These are phyloP conservation scores for Oncopodura yosiiana DNA, from an alignment of 1,140 invertebrate species.

Conservation along the genomic window DNA sequence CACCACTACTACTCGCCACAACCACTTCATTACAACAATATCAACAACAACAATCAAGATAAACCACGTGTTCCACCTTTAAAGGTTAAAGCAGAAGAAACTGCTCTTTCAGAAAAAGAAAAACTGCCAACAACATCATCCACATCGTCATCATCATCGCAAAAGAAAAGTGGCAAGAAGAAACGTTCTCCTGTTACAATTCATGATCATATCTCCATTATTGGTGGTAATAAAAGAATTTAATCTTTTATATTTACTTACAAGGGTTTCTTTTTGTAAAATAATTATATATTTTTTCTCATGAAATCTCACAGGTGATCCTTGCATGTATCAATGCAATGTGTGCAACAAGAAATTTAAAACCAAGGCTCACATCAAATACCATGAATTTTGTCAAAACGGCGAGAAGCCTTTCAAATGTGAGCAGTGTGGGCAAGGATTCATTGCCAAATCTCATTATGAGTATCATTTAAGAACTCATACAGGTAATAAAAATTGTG, in stretches of 20 bases:
- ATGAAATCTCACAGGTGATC: slow-evolving; percentile 24
- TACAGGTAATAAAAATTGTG: slow-evolving; percentile 40
- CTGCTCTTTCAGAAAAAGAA: slow-evolving; percentile 5
- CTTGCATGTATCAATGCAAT: slow-evolving; percentile 42
- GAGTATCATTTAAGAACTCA: slow-evolving; percentile 37
- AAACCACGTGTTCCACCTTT: background rate
- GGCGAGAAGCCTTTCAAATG: slow-evolving; percentile 33
- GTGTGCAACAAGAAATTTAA: slow-evolving; percentile 48
- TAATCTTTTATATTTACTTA: background rate
- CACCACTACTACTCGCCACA: too few relatives aligned
- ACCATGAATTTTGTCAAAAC: slow-evolving; percentile 36
- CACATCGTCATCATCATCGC: too few relatives aligned
- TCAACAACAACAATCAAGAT: background rate
- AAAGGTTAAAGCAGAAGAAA: background rate
- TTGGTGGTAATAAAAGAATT: slow-evolving; percentile 12
- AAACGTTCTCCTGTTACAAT: slow-evolving; percentile 30
- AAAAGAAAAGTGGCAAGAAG: slow-evolving; percentile 23
- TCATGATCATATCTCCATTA: slow-evolving; percentile 30
- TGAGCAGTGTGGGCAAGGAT: slow-evolving; percentile 35
- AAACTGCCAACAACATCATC: too few relatives aligned
- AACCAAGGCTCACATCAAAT: slow-evolving; percentile 43
- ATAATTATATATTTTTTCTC: background rate
- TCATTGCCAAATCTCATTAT: slow-evolving; percentile 36
- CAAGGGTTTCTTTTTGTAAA: background rate
- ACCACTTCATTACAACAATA: background rate